These are phyloP conservation scores for Ammodytes dubius DNA, from an alignment of 2,113 vertebrate species.

Conservation along the genomic window DNA sequence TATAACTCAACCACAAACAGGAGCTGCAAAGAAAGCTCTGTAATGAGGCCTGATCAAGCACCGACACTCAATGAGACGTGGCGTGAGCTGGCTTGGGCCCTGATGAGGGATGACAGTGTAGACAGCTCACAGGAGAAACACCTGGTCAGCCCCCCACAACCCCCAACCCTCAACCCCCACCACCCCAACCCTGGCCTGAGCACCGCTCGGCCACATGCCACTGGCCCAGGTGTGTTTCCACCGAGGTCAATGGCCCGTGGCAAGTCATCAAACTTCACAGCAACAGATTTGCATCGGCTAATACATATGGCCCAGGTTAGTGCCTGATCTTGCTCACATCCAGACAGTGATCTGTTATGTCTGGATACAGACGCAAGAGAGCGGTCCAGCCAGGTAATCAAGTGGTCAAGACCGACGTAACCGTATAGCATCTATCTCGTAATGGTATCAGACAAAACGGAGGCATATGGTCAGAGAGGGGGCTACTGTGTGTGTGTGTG, in stretches of 20 bases:
- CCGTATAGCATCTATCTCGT: not conserved
- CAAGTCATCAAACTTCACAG: slow-evolving; percentile 42
- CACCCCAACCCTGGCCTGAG: not conserved
- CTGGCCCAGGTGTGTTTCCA: slow-evolving; percentile 70
- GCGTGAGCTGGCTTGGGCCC: slow-evolving; percentile 35
- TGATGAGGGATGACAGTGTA: slow-evolving; percentile 57
- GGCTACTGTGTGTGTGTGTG: slow-evolving; percentile 41
- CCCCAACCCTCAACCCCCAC: not conserved
- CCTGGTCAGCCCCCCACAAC: slow-evolving; percentile 48
- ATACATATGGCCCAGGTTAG: slow-evolving; percentile 40
- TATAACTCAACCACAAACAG: slow-evolving; percentile 29
- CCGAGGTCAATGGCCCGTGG: slow-evolving; percentile 36
- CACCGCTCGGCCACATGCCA: slow-evolving; percentile 53
- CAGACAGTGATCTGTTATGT: slow-evolving; percentile 41
- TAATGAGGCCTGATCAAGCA: slow-evolving; percentile 70
- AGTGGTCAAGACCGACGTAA: slow-evolving; percentile 17
- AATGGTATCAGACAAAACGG: slow-evolving; percentile 49
- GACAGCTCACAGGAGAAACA: slow-evolving; percentile 67
- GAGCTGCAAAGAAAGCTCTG: slow-evolving; percentile 38
- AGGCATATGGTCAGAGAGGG: slow-evolving; percentile 39
- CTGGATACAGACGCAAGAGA: slow-evolving; percentile 38
- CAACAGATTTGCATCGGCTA: slow-evolving; percentile 46
- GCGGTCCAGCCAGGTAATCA: slow-evolving; percentile 28
- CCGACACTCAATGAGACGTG: slow-evolving; percentile 56
- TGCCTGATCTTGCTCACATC: slow-evolving; percentile 42